Evolutionary conservation across 1,140 invertebrate species (phyloP).

Genomic region (Papilio polytes): DNA sequence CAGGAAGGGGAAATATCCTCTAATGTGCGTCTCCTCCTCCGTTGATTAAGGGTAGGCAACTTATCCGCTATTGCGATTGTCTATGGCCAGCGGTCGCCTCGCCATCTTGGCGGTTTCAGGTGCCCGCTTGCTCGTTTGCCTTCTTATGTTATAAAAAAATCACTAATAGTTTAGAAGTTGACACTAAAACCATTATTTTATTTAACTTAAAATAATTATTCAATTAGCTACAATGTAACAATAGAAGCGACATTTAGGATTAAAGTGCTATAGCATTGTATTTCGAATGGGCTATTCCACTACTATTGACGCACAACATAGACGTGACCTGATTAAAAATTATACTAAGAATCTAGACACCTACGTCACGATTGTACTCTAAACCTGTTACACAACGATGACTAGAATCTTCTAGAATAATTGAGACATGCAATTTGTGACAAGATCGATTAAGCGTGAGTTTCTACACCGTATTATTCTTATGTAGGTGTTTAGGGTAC

Average conservation of each 20-base stretch:
- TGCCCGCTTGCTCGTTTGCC: no score
- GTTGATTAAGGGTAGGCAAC: no score
- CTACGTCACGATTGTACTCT: background rate
- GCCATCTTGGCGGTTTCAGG: no score
- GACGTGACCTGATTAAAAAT: slow-evolving; percentile 9
- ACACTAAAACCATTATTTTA: no score
- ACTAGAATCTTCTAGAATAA: background rate
- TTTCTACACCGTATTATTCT: no score
- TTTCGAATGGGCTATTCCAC: slow-evolving; percentile 6
- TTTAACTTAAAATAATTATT: no score
- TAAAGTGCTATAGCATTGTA: slow-evolving; percentile 6
- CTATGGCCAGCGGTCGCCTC: no score
- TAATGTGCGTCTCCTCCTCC: no score
- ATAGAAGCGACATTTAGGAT: background rate
- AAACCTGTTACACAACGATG: background rate
- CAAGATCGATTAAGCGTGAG: background rate
- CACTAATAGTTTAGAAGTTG: background rate
- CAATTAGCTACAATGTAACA: background rate
- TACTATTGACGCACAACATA: slow-evolving; percentile 9
- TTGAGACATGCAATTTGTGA: background rate
- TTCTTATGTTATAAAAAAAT: no score
- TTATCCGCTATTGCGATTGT: no score
- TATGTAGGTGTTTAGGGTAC: no score
- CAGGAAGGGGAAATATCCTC: no score
- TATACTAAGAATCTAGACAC: slow-evolving; percentile 4